Percentiles rank a stretch among this genome's conserved stretches.
phyloP scores from a whole-genome alignment of 2,113 vertebrate genomes.

The Chrysochloris asiatica region DNA sequence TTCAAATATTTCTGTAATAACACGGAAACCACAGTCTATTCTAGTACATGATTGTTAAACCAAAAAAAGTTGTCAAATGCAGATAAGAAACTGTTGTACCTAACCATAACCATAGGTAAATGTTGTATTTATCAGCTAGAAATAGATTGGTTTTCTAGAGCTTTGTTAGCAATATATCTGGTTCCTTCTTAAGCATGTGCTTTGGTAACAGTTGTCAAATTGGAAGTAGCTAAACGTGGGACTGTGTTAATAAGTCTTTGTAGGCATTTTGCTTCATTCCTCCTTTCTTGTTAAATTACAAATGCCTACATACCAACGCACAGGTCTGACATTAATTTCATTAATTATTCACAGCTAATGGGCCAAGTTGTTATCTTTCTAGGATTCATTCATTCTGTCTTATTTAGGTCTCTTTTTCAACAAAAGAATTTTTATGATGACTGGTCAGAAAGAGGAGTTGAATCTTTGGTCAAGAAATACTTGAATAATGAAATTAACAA shows the following conservation, averaged over 20 bases:
- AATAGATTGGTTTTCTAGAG: background rate
- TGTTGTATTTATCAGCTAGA: background rate
- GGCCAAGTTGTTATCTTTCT: background rate
- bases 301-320: background rate
- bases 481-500: background rate
- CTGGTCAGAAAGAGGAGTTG: background rate
- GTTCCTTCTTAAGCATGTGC: background rate
- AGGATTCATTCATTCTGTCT: background rate
- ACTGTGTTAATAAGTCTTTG: background rate
- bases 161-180: background rate
- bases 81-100: constrained; percentile 19
- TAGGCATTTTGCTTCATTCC: background rate
- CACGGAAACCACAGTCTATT: background rate
- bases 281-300: background rate
- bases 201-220: background rate
- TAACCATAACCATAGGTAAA: background rate
- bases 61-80: constrained; percentile 26
- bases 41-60: background rate
- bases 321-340: background rate
- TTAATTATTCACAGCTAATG: background rate
- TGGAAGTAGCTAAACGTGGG: background rate
- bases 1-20: background rate
- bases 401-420: background rate
- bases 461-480: background rate
- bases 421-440: background rate